Conservation (phyloP, 2,113 vertebrate genomes). For the Calcarius ornatus region DNA sequence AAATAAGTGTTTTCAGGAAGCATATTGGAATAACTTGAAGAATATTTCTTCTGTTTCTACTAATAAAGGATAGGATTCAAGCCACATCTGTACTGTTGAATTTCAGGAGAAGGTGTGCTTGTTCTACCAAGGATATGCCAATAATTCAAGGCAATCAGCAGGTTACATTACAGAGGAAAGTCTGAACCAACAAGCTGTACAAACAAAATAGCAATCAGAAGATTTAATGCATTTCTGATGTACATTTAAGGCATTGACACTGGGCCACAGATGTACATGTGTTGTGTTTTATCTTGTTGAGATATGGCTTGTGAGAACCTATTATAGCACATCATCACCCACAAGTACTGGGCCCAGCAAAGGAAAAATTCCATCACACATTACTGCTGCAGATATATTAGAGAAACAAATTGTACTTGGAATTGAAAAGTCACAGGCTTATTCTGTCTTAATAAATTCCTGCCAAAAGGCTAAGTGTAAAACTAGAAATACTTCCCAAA, state of each 20-base stretch:
- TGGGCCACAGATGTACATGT: constrained; percentile 98
- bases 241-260: constrained; percentile 94
- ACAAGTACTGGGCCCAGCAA: constrained; percentile 71
- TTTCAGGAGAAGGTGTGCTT: constrained; percentile 76
- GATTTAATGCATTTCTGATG: constrained; percentile 99
- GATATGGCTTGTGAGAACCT: constrained; percentile 93
- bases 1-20: background rate
- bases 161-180: constrained; percentile 83
- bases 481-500: constrained; percentile 87
- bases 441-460: constrained; percentile 98
- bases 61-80: constrained; percentile 57
- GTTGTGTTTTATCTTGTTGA: constrained; percentile 97
- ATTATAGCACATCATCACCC: constrained; percentile 91
- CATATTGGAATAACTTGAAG: background rate
- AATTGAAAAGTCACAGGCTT: constrained; percentile 99
- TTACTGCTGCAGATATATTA: constrained; percentile 92
- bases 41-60: constrained; percentile 27
- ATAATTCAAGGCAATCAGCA: constrained; percentile 90
- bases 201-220: constrained; percentile 93
- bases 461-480: constrained; percentile 95
- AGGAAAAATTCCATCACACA: constrained; percentile 96
- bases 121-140: constrained; percentile 76
- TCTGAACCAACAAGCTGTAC: constrained; percentile 85
- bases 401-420: constrained; percentile 99
- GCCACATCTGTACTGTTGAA: constrained; percentile 66